Percentiles rank a stretch among this genome's conserved stretches.
phyloP scores from a whole-genome alignment of 2,113 vertebrate genomes.

The Petroica traversi region DNA sequence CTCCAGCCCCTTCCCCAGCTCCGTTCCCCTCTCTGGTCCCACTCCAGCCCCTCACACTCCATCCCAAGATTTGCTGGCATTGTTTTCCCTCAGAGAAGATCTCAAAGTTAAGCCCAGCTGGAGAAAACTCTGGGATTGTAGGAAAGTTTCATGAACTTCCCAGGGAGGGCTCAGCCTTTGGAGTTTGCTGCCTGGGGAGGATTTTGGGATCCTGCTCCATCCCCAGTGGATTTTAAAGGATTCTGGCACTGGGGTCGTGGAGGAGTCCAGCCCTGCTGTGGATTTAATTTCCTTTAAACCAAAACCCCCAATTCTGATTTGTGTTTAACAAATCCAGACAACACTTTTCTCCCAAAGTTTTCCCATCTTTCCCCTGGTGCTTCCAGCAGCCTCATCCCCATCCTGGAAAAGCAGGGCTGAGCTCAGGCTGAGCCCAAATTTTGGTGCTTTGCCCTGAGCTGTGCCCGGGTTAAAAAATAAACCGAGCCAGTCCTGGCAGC shows the following conservation, averaged over 20 bases:
- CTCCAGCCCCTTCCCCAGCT: neutral
- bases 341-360: neutral
- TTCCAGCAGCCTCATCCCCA: neutral
- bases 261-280: neutral
- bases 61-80: neutral
- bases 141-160: neutral
- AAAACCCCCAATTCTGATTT: neutral
- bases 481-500: neutral
- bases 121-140: neutral
- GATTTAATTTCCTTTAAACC: neutral
- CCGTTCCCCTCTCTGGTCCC: rapidly evolving
- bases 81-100: neutral
- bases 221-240: neutral
- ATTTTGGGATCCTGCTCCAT: neutral
- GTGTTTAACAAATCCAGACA: neutral
- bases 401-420: neutral
- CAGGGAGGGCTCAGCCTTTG: rapidly evolving
- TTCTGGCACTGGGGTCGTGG: rapidly evolving
- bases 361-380: neutral
- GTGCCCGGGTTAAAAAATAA: neutral
- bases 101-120: neutral
- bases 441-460: neutral
- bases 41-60: neutral
- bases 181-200: neutral
- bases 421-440: rapidly evolving